Evolutionary conservation across 2,113 vertebrate species (phyloP).

Genomic region (Mustela nigripes): DNA sequence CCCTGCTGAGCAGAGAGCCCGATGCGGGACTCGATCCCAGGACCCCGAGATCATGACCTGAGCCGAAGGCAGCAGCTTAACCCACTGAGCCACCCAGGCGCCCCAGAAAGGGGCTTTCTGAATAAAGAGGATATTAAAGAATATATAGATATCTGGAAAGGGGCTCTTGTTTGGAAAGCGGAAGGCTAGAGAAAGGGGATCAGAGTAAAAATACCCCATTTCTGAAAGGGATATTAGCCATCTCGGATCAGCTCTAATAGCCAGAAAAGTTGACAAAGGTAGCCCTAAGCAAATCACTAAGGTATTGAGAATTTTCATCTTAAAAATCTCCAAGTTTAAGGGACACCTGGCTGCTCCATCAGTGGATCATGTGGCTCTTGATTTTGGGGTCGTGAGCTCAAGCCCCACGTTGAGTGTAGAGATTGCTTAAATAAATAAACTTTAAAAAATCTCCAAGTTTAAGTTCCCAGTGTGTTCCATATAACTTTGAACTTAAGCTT

Average conservation of each 20-base stretch:
- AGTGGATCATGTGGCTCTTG: background rate
- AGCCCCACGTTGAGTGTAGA: background rate
- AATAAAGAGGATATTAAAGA: slow-evolving; percentile 31
- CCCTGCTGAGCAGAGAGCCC: too few relatives aligned
- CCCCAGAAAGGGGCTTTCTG: slow-evolving; percentile 6
- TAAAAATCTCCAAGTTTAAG: background rate
- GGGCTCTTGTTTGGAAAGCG: slow-evolving; percentile 5
- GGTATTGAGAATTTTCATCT: background rate
- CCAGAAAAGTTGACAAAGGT: background rate
- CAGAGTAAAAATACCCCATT: background rate
- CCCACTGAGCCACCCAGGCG: too few relatives aligned
- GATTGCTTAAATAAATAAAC: background rate
- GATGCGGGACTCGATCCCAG: too few relatives aligned
- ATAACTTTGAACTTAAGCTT: background rate
- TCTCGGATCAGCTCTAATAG: background rate
- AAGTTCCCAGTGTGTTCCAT: background rate
- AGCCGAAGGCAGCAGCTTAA: too few relatives aligned
- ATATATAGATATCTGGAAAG: background rate
- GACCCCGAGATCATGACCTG: too few relatives aligned
- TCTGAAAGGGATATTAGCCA: background rate
- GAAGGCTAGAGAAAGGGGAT: background rate
- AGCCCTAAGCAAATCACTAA: background rate
- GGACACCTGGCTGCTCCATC: background rate
- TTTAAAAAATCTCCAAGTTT: background rate
- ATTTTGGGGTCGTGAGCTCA: background rate